These are phyloP conservation scores for Xanthorhoe spadicearia DNA, from an alignment of 2,888 invertebrate species.

Conservation along the genomic window DNA sequence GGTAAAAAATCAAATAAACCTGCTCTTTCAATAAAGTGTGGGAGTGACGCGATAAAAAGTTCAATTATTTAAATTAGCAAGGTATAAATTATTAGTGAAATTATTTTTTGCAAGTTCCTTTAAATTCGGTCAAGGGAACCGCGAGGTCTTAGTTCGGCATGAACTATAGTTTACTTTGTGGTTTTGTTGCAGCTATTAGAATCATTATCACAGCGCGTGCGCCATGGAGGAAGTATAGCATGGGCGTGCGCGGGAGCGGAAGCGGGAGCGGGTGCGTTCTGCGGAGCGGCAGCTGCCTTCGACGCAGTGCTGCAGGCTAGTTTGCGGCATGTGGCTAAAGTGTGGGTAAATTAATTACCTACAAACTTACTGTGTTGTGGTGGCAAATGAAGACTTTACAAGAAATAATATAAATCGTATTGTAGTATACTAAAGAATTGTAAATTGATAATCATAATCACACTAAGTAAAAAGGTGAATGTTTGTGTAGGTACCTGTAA, in stretches of 20 bases:
- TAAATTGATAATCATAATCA: too few species aligned
- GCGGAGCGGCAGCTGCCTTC: slow-evolving; percentile 61
- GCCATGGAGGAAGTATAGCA: slow-evolving; percentile 62
- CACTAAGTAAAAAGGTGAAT: too few species aligned
- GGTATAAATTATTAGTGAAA: neutral
- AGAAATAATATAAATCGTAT: too few species aligned
- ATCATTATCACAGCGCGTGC: slow-evolving; percentile 56
- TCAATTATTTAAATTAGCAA: too few species aligned
- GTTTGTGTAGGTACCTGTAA: too few species aligned
- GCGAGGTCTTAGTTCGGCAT: neutral
- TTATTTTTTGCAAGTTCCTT: neutral
- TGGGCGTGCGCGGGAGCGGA: slow-evolving; percentile 67
- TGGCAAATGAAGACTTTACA: neutral
- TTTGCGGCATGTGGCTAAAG: slow-evolving; percentile 63
- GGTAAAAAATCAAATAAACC: too few species aligned
- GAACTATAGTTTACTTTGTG: neutral
- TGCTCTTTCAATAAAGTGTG: too few species aligned
- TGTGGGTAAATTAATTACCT: slow-evolving; percentile 49
- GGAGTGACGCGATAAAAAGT: too few species aligned
- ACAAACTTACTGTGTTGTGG: neutral
- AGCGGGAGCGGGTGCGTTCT: slow-evolving; percentile 43
- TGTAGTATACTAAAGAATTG: too few species aligned
- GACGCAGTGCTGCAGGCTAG: slow-evolving; percentile 66
- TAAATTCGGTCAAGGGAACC: neutral
- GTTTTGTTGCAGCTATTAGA: slow-evolving; percentile 63